Base-by-base conservation (phyloP, 2,113 vertebrate species). In the Accipiter virgatus region DNA sequence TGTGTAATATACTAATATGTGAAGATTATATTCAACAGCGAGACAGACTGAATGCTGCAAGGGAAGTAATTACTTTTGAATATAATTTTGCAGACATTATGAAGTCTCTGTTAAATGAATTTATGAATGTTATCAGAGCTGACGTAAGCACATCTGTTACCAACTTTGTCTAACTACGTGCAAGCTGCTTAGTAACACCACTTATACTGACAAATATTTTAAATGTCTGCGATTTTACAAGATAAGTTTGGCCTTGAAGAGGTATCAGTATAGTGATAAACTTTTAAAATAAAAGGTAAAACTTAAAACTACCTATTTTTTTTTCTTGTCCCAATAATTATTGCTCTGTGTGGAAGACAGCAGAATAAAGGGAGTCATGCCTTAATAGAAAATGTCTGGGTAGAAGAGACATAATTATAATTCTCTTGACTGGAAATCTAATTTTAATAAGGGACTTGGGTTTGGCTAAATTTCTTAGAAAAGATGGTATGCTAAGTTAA, bases 321-420 rank as follows among this genome's bases (percentile, higher is more conserved):
- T 84, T 80, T 71, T 75, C 56, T 40, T 84, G 58, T 85, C n/a
- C 22, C 9, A 47, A 4, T 95, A 95, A 88, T 81, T 95, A 89
- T 21, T 91, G 34, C 67, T 94, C 38, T 88, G 16, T 70, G 67
- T 73, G 34, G 81, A 95, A 93, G 87, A 94, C 59, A 94, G 84
- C 66, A 94, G 58, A 82, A 95, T 83, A 89, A 89, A 95, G 32
- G 40, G 52, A 92, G 61, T 73, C 86, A 81, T 72, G 52, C 70
- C 74, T 88, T 90, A 93, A 95, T 78, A 95, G 53, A 96, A 97
- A 92, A 83, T 66, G 90, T 95, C 93, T 95, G 88, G 85, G 77
- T 96, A 91, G 71, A 88, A 94, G 55, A 93, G 81, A 93, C 58
- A 45, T 96, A 94, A 95, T 96, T 95, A 82, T 75, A 80, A 96